These are phyloP conservation scores for Decapterus maruadsi DNA, from an alignment of 2,797 vertebrate genomes.

Conservation along the genomic window DNA sequence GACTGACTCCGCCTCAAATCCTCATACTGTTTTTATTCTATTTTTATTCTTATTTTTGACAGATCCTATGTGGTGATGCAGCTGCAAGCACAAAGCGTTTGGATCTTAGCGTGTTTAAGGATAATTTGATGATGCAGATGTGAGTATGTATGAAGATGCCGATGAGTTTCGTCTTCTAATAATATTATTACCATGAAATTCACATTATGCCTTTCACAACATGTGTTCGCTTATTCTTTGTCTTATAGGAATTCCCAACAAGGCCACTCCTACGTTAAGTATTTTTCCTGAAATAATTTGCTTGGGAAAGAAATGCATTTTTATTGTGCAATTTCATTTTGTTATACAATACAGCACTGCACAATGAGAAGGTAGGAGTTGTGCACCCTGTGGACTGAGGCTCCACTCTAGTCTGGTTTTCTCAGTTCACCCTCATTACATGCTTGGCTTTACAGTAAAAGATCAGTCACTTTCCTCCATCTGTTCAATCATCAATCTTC, in stretches of 20 bases:
- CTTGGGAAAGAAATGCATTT: background rate
- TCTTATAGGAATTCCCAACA: background rate
- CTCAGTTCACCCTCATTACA: no score
- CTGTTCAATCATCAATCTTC: no score
- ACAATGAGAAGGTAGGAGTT: no score
- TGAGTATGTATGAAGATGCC: background rate
- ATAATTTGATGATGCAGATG: background rate
- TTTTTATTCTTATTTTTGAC: no score
- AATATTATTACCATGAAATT: no score
- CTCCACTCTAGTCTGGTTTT: no score
- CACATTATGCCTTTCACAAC: background rate
- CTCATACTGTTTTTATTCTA: slow-evolving; percentile 6
- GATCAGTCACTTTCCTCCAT: no score
- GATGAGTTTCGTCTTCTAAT: background rate
- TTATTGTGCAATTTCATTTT: background rate
- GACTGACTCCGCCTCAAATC: background rate
- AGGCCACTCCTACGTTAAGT: background rate
- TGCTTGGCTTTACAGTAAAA: no score
- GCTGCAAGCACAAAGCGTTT: background rate
- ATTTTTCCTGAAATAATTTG: background rate
- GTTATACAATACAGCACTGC: no score
- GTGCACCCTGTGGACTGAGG: no score
- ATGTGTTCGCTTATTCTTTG: background rate
- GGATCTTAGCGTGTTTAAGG: background rate
- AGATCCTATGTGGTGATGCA: background rate